Evolutionary conservation across 1,140 invertebrate genomes (phyloP).

Genomic region (Aradophagus sp.): DNA sequence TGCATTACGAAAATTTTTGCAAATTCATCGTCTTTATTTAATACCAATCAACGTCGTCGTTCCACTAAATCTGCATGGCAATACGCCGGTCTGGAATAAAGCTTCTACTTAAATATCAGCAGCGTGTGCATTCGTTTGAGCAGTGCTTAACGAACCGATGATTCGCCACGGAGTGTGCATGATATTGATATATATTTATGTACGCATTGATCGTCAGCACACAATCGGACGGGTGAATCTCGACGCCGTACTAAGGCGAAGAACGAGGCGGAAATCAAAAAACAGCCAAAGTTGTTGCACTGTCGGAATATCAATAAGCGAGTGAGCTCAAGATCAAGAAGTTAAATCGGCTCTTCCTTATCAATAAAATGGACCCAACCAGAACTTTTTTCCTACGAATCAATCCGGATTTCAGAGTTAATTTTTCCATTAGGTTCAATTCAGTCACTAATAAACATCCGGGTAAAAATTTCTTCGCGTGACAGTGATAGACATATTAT

Average conservation of each 20-base stretch:
- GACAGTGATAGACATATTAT: too few relatives aligned
- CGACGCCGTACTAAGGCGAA: conserved; percentile 29
- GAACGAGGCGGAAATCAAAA: conserved; percentile 38
- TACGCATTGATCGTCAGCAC: neutral
- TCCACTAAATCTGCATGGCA: too few relatives aligned
- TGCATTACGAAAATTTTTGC: too few relatives aligned
- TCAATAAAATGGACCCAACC: neutral
- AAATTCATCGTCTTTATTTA: too few relatives aligned
- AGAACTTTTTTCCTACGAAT: too few relatives aligned
- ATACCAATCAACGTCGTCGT: too few relatives aligned
- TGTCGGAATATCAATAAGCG: conserved; percentile 54
- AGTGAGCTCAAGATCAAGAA: too few relatives aligned
- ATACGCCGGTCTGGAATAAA: neutral
- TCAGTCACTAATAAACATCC: too few relatives aligned
- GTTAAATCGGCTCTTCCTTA: too few relatives aligned
- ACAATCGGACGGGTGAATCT: conserved; percentile 44
- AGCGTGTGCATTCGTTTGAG: neutral
- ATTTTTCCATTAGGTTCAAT: too few relatives aligned
- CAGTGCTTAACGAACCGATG: conserved; percentile 36
- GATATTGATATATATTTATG: conserved; percentile 14
- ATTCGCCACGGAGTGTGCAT: conserved; percentile 15
- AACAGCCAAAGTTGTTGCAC: conserved; percentile 28
- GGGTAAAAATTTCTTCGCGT: too few relatives aligned
- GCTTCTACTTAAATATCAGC: conserved; percentile 10
- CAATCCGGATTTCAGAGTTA: too few relatives aligned